Evolutionary conservation across 2,797 vertebrate genomes (phyloP).

Genomic region (Ataeniobius toweri): DNA sequence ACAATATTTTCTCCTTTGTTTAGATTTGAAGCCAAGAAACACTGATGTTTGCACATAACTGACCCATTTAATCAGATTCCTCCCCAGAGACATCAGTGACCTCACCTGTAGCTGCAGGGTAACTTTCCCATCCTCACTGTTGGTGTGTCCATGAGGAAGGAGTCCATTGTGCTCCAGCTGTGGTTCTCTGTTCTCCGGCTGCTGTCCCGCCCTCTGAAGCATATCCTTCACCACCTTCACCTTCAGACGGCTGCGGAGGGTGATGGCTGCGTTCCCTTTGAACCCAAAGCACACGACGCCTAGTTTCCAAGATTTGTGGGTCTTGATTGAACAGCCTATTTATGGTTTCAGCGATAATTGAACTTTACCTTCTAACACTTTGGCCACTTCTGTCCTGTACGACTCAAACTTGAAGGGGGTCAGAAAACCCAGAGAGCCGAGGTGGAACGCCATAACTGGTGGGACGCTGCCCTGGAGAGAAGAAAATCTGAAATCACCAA

Average conservation of each 20-base stretch:
- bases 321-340: too few species aligned
- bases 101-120: constrained; percentile 84
- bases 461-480: constrained; percentile 79
- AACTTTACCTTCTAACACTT: constrained; percentile 83
- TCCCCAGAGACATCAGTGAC: background rate
- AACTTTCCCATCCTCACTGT: constrained; percentile 77
- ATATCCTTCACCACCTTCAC: constrained; percentile 85
- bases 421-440: constrained; percentile 84
- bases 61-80: background rate
- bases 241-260: constrained; percentile 83
- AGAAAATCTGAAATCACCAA: background rate
- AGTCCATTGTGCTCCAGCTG: constrained; percentile 73
- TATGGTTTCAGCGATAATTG: background rate
- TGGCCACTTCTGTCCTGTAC: constrained; percentile 83
- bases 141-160: constrained; percentile 68
- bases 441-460: constrained; percentile 85
- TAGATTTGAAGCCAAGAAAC: background rate
- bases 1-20: background rate
- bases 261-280: constrained; percentile 84
- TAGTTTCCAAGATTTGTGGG: background rate
- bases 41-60: background rate
- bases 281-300: constrained; percentile 4
- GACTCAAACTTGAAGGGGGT: constrained; percentile 86
- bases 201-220: constrained; percentile 68
- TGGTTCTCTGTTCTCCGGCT: constrained; percentile 20